Conservation (phyloP, 1,140 invertebrate genomes). For the Rhagoletis pomonella region DNA sequence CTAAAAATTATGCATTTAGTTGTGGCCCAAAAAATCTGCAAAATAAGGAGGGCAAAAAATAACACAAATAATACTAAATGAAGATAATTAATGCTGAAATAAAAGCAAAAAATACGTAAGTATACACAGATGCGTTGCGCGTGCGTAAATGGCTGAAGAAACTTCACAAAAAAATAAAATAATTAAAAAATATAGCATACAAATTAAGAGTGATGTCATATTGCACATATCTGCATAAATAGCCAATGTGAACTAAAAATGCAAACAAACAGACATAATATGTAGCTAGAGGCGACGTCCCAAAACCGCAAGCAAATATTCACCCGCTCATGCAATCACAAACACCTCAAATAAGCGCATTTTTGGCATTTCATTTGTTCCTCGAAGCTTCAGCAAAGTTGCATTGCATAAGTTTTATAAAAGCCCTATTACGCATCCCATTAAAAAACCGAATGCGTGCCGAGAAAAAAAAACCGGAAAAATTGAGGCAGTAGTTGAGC, state of each 20-base stretch:
- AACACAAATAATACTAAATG: not conserved
- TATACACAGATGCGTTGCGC: not conserved
- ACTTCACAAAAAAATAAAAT: not conserved
- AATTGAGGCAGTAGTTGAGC: not conserved
- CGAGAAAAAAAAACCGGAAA: not conserved
- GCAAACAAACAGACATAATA: too few relatives aligned
- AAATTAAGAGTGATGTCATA: not conserved
- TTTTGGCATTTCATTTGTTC: slow-evolving; percentile 8
- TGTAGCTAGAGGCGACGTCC: too few relatives aligned
- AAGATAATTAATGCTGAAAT: not conserved
- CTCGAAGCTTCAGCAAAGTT: not conserved
- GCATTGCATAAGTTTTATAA: slow-evolving; percentile 29
- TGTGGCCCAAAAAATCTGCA: not conserved
- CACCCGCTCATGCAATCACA: not conserved
- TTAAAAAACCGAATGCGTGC: not conserved
- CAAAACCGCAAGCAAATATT: not conserved
- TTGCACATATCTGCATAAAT: not conserved
- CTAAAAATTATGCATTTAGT: slow-evolving; percentile 8
- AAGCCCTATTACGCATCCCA: not conserved
- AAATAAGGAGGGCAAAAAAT: not conserved
- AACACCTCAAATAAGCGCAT: not conserved
- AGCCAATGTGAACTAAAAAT: not conserved
- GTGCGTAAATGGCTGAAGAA: not conserved
- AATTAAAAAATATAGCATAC: not conserved
- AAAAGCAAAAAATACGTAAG: not conserved